Evolutionary conservation across 2,888 invertebrate species (phyloP), one percentile per base, ranked within the genome.

Genomic region (Allygus modestus): DNA sequence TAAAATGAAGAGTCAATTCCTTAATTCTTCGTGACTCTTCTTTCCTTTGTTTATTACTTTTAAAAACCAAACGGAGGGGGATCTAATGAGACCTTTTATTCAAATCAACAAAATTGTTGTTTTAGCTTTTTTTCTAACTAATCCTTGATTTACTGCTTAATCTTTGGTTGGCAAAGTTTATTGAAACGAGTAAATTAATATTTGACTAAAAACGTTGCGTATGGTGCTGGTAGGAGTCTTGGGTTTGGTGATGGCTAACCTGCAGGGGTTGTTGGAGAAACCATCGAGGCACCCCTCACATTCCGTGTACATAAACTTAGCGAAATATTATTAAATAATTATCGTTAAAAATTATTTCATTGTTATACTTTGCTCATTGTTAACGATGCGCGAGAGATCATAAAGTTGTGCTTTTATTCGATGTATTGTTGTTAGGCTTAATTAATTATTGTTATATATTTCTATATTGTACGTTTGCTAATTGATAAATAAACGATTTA

Each of bases 311-410:
- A 79, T 79, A 79, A 79, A 79, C 26, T 20, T 37, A 51, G 51
- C 51, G 31, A 58, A 79, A 79, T 79, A 79, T 77, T 73, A 73
- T 77, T 58, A 31, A 37, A 65, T 65, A 65, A 65, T 58, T 65
- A 65, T 65, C 31, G 65, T 79, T 79, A 23, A 79, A 77, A 79
- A 79, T 79, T 54, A 51, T 31, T 31, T 54, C 11, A 79, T 51
- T 58, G 79, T 79, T 79, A 37, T 77, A 46, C 20, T 54, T 79
- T 79, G 79, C 79, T 79, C 79, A 79, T 79, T 79, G 58, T 79
- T 79, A 37, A 79, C 17, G 28, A 77, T 41, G 77, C 17, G 58
- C 33, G 31, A 28, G 28, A 26, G 31, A 65, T 65, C 31, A 79
- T 79, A 9, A 79, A 79, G 37, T 79, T 31, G 79, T 79, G 79